Conservation (phyloP, 2,113 vertebrate species). For the Salminus brasiliensis region DNA sequence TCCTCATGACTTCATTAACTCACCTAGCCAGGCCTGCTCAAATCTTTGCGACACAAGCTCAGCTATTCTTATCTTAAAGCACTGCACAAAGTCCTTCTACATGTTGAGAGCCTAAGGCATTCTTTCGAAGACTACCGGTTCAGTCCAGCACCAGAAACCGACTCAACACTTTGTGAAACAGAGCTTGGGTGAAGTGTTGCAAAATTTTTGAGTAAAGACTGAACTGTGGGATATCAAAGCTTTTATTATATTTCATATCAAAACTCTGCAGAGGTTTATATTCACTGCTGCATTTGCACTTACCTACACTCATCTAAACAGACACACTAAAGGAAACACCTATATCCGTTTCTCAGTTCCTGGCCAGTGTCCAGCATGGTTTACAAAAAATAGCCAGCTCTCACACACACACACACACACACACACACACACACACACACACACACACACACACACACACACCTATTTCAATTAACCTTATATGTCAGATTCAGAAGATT, state of each 20-base stretch:
- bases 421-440: too few relatives aligned
- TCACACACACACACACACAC: too few relatives aligned
- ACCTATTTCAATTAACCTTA: too few relatives aligned
- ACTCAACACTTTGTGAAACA: background rate
- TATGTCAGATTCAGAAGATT: too few relatives aligned
- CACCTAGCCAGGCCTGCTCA: background rate
- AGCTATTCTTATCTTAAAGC: constrained; percentile 13
- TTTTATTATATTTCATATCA: background rate
- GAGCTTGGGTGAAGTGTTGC: background rate
- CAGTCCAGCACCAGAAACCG: constrained; percentile 13
- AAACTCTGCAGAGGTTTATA: background rate
- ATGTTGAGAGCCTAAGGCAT: constrained; percentile 19
- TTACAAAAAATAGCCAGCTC: too few relatives aligned
- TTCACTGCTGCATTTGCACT: background rate
- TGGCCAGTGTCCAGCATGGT: too few relatives aligned
- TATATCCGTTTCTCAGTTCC: too few relatives aligned
- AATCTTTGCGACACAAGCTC: background rate
- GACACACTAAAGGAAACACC: too few relatives aligned
- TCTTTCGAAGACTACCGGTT: constrained; percentile 20
- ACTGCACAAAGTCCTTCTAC: constrained; percentile 16
- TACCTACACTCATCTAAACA: too few relatives aligned
- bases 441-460: too few relatives aligned
- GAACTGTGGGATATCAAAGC: background rate
- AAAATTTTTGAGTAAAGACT: background rate
- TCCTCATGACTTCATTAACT: constrained; percentile 12